Evolutionary conservation across 2,113 vertebrate genomes (phyloP).

Genomic region (Aleadryas rufinucha): DNA sequence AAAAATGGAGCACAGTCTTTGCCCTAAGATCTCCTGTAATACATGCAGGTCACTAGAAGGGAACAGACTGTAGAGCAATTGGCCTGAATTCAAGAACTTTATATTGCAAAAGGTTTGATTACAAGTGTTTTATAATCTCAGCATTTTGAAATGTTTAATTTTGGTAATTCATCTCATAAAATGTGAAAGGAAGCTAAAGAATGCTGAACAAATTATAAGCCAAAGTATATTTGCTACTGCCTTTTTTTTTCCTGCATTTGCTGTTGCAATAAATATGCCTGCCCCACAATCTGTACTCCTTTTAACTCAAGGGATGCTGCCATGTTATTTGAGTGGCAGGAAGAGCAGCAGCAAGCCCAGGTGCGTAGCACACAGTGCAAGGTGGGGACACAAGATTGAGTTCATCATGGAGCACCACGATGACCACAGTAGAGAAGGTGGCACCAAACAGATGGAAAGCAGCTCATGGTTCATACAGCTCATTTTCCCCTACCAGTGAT

Average conservation of each 20-base stretch:
- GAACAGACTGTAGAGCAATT: background rate
- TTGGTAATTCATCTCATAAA: background rate
- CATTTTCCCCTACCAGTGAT: background rate
- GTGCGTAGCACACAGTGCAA: fast-evolving
- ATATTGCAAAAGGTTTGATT: background rate
- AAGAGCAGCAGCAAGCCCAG: background rate
- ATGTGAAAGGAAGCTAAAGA: slow-evolving; percentile 3
- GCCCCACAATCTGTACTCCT: background rate
- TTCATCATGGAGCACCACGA: background rate
- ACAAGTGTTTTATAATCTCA: background rate
- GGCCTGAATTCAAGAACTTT: background rate
- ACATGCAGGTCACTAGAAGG: background rate
- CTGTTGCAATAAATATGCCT: slow-evolving; percentile 18
- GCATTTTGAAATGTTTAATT: slow-evolving; percentile 27
- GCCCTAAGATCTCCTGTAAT: background rate
- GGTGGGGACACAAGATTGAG: background rate
- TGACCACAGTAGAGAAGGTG: background rate
- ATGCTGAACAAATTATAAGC: background rate
- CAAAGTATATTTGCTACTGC: background rate
- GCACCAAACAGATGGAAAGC: background rate
- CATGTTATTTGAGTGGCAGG: background rate
- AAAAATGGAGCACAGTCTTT: background rate
- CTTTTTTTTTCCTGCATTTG: background rate
- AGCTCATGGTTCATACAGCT: background rate
- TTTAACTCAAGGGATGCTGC: background rate